Evolutionary conservation across 2,113 vertebrate species (phyloP).

Genomic region (Antennarius striatus): DNA sequence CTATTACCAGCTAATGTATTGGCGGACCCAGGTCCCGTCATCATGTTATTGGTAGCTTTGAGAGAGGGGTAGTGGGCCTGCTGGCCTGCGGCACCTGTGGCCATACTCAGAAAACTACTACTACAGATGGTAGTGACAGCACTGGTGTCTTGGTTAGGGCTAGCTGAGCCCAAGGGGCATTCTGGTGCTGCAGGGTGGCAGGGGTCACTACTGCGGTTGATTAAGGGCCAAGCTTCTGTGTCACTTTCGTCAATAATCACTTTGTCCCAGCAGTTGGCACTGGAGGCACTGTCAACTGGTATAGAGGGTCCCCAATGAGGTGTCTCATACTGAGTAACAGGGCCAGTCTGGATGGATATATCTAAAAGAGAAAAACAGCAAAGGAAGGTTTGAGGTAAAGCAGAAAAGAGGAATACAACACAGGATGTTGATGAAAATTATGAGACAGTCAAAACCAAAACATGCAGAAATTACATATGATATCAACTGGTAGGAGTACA

Average conservation of each 20-base stretch:
- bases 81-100: constrained; percentile 91
- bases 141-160: constrained; percentile 85
- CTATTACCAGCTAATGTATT: constrained; percentile 70
- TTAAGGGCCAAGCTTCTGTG: constrained; percentile 90
- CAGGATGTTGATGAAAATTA: background rate
- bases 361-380: constrained; percentile 78
- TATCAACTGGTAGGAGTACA: background rate
- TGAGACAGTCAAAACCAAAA: background rate
- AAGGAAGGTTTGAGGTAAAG: constrained; percentile 15
- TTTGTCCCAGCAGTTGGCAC: constrained; percentile 88
- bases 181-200: constrained; percentile 83
- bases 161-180: constrained; percentile 88
- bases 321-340: constrained; percentile 91
- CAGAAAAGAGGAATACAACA: background rate
- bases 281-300: constrained; percentile 81
- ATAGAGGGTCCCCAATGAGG: constrained; percentile 85
- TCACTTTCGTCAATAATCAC: constrained; percentile 88
- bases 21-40: constrained; percentile 79
- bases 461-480: constrained; percentile 1
- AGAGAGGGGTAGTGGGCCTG: constrained; percentile 89
- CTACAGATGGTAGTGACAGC: constrained; percentile 71
- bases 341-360: constrained; percentile 82
- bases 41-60: constrained; percentile 87
- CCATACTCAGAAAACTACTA: constrained; percentile 87
- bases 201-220: constrained; percentile 69